Percentiles rank a stretch among this genome's conserved stretches.
Evolutionary conservation across 2,797 vertebrate genomes (phyloP).

Genomic region (Tolypeutes matacus): DNA sequence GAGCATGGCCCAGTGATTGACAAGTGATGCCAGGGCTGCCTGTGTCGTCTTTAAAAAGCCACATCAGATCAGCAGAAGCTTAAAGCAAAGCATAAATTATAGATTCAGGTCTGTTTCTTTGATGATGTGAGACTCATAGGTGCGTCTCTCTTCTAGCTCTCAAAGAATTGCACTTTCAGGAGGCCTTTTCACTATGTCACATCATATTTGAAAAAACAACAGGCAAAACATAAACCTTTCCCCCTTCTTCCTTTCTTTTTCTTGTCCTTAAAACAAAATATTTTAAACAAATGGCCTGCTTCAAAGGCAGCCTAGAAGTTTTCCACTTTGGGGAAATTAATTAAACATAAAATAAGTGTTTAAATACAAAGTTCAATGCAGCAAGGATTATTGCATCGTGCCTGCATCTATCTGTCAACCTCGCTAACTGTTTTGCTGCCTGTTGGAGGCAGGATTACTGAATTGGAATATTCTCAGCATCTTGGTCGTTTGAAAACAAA

Average conservation of each 20-base stretch:
- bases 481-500: conserved; percentile 80
- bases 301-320: conserved; percentile 87
- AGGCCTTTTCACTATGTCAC: conserved; percentile 93
- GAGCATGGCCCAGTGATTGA: conserved; percentile 90
- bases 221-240: conserved; percentile 91
- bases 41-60: conserved; percentile 91
- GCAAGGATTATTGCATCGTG: conserved; percentile 81
- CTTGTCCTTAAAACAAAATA: conserved; percentile 76
- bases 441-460: conserved; percentile 77
- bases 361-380: conserved; percentile 86
- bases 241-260: conserved; percentile 76
- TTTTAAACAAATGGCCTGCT: conserved; percentile 89
- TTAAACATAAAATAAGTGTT: conserved; percentile 90
- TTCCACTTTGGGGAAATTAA: conserved; percentile 88
- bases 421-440: conserved; percentile 74
- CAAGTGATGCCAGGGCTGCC: conserved; percentile 89
- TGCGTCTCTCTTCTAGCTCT: conserved; percentile 88
- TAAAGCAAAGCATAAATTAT: conserved; percentile 93
- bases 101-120: conserved; percentile 91
- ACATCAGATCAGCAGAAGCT: conserved; percentile 91
- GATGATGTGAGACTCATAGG: conserved; percentile 90
- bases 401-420: conserved; percentile 83
- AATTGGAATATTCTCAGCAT: conserved; percentile 79
- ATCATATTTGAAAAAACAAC: conserved; percentile 95
- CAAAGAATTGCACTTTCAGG: conserved; percentile 90